These are phyloP conservation scores for Hymenochirus boettgeri DNA, from an alignment of 2,113 vertebrate species.

Conservation along the genomic window DNA sequence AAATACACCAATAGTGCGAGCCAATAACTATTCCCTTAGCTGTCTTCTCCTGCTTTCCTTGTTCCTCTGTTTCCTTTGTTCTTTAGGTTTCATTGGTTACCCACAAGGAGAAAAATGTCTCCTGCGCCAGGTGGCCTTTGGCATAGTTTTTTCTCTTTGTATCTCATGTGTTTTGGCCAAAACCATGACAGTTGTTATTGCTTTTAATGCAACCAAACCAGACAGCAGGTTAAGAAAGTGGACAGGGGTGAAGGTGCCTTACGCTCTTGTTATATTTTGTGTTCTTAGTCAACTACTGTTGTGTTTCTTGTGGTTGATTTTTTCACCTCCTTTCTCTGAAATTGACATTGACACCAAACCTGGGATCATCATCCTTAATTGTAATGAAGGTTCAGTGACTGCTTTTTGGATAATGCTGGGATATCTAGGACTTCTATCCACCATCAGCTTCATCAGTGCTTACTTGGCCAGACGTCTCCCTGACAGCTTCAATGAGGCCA, in stretches of 20 bases:
- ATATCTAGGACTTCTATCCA: too few relatives aligned
- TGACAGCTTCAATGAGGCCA: slow-evolving; percentile 13
- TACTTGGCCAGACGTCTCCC: not conserved
- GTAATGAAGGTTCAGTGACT: slow-evolving; percentile 36
- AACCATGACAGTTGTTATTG: slow-evolving; percentile 45
- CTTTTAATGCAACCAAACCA: slow-evolving; percentile 44
- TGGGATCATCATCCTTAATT: slow-evolving; percentile 41
- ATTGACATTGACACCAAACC: slow-evolving; percentile 2
- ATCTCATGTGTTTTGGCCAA: slow-evolving; percentile 53
- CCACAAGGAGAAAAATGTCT: slow-evolving; percentile 43
- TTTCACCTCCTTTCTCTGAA: slow-evolving; percentile 14
- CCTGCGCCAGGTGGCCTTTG: slow-evolving; percentile 46
- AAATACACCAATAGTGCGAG: slow-evolving; percentile 40
- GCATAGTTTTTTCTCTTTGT: slow-evolving; percentile 52
- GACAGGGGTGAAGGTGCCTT: slow-evolving; percentile 56
- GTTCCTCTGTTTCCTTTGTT: slow-evolving; percentile 13
- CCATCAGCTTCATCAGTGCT: slow-evolving; percentile 23
- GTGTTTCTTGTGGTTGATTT: slow-evolving; percentile 10
- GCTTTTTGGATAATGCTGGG: slow-evolving; percentile 50
- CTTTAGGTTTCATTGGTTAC: slow-evolving; percentile 42
- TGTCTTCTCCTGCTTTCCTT: slow-evolving; percentile 44
- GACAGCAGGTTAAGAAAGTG: slow-evolving; percentile 58
- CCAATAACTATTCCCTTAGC: slow-evolving; percentile 45
- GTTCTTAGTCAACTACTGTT: slow-evolving; percentile 42
- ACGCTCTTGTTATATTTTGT: slow-evolving; percentile 47